A percentile compares a stretch with the other conserved stretches of the same genome.
Evolutionary conservation across 2,888 invertebrate species (phyloP).

Genomic region (Nymphalis polychloros): DNA sequence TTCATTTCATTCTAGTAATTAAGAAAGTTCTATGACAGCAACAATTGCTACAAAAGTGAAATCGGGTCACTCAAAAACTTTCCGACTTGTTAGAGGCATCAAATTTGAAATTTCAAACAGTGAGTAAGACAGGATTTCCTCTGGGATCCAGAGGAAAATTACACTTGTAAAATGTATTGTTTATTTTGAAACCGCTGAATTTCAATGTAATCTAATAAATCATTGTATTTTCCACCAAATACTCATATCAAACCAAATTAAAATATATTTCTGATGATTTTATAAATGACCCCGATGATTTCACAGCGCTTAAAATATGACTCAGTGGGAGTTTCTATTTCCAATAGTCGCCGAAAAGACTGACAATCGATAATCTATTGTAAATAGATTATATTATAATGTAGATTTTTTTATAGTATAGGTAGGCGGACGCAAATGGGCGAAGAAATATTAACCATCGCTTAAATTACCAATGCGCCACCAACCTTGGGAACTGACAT

Average conservation of each 20-base stretch:
- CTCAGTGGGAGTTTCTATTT: too few species aligned
- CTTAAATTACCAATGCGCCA: too few species aligned
- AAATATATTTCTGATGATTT: background rate
- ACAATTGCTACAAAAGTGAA: conserved; percentile 31
- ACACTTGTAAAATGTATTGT: conserved; percentile 35
- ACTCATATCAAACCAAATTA: too few species aligned
- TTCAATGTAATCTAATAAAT: conserved; percentile 29
- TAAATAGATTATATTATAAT: too few species aligned
- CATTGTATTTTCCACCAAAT: background rate
- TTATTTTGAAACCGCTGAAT: conserved; percentile 30
- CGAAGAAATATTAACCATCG: too few species aligned
- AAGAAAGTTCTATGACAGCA: conserved; percentile 22
- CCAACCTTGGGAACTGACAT: too few species aligned
- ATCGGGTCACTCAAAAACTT: conserved; percentile 31
- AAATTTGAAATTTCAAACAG: conserved; percentile 46
- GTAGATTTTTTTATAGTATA: too few species aligned
- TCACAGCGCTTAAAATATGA: background rate
- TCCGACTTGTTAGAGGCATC: conserved; percentile 28
- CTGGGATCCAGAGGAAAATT: conserved; percentile 31
- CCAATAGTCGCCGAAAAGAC: too few species aligned
- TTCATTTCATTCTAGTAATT: conserved; percentile 19
- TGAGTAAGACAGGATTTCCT: conserved; percentile 42
- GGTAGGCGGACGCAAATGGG: too few species aligned
- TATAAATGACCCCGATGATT: background rate
- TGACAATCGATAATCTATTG: too few species aligned